Conservation (phyloP, 2,797 vertebrate species). For the Diplodus puntazzo region DNA sequence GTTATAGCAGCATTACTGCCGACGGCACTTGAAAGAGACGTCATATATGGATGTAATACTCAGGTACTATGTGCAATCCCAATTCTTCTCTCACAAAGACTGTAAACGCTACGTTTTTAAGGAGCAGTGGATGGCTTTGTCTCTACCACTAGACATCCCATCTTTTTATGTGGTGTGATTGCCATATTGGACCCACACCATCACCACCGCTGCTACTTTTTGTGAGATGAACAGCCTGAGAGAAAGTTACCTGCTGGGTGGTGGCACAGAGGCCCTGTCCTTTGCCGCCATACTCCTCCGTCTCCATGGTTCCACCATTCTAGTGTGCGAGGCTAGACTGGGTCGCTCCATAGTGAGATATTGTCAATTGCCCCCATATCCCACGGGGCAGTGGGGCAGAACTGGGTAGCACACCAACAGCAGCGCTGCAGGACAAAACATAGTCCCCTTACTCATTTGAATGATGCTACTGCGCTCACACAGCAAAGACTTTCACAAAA, state of each 20-base stretch:
- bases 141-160: neutral
- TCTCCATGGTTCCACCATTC: neutral
- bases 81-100: neutral
- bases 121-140: neutral
- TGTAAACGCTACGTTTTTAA: too few relatives aligned
- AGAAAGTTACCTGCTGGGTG: constrained; percentile 5
- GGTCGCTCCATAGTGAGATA: neutral
- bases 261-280: neutral
- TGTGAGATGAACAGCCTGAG: neutral
- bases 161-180: neutral
- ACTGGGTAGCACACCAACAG: neutral
- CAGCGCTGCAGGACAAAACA: neutral
- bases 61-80: neutral
- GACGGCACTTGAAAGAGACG: neutral
- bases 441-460: neutral
- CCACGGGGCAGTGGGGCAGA: neutral
- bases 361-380: neutral
- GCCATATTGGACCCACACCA: neutral
- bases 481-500: neutral
- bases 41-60: neutral
- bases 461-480: neutral
- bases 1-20: neutral
- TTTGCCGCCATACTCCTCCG: neutral
- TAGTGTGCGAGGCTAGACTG: neutral
- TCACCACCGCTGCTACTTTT: neutral